Evolutionary conservation across 2,888 invertebrate species (phyloP).

Genomic region (Diarsia dahlii): DNA sequence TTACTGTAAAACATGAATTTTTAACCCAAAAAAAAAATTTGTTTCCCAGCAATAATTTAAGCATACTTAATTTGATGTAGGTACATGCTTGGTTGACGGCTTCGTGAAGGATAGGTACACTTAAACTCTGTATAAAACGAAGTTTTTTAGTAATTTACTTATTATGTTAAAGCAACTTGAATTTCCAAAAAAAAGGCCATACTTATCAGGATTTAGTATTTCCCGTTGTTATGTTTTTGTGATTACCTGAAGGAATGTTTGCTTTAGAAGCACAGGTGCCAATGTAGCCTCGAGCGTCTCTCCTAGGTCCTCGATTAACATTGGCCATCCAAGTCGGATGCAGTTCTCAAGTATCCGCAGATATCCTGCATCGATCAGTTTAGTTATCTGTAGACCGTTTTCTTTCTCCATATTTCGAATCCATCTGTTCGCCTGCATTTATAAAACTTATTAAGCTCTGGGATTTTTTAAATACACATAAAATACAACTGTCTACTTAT

Average conservation of each 20-base stretch:
- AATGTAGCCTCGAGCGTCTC: slow-evolving; percentile 97
- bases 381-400: slow-evolving; percentile 94
- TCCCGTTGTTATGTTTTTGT: neutral
- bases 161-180: neutral
- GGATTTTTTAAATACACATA: neutral
- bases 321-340: slow-evolving; percentile 95
- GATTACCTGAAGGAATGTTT: slow-evolving; percentile 93
- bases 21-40: too few relatives aligned
- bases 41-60: too few relatives aligned
- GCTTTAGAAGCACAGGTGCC: slow-evolving; percentile 95
- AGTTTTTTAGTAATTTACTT: neutral
- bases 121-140: too few relatives aligned
- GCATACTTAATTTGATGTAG: too few relatives aligned
- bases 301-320: slow-evolving; percentile 96
- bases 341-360: slow-evolving; percentile 95
- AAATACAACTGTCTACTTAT: too few relatives aligned
- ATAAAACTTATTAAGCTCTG: slow-evolving; percentile 5
- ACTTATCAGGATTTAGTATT: neutral
- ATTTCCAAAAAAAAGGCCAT: neutral
- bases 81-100: too few relatives aligned
- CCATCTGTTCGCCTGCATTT: slow-evolving; percentile 96
- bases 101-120: too few relatives aligned
- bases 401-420: slow-evolving; percentile 96
- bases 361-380: slow-evolving; percentile 94
- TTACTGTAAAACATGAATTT: too few relatives aligned